Evolutionary conservation across 2,888 invertebrate species (phyloP).

Genomic region (Sycophila texana): DNA sequence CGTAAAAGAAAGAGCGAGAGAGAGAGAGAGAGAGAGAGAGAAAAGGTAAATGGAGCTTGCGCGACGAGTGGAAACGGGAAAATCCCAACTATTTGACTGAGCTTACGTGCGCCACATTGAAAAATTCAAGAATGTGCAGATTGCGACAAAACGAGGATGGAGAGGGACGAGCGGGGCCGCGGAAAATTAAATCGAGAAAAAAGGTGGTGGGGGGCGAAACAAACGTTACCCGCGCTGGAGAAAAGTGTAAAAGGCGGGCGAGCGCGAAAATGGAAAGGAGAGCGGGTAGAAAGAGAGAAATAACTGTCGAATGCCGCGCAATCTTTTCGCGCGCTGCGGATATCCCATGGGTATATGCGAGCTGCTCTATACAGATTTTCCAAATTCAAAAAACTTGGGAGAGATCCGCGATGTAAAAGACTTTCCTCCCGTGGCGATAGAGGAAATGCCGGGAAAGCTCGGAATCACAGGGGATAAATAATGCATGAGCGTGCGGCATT

Average conservation of each 20-base stretch:
- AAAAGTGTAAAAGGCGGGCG: too few relatives aligned
- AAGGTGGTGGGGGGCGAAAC: background rate
- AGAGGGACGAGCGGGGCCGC: constrained; percentile 12
- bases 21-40: constrained; percentile 3
- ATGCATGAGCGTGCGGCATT: constrained; percentile 31
- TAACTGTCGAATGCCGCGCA: constrained; percentile 39
- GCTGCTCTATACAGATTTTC: constrained; percentile 7
- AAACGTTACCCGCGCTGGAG: background rate
- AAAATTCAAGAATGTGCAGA: constrained; percentile 32
- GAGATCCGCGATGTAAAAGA: constrained; percentile 27
- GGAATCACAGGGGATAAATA: constrained; percentile 42
- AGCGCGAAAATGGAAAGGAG: background rate
- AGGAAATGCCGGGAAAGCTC: constrained; percentile 23
- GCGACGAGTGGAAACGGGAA: constrained; percentile 15
- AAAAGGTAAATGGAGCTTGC: background rate
- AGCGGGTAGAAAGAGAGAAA: constrained; percentile 6
- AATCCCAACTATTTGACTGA: constrained; percentile 43
- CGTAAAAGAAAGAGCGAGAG: constrained; percentile 1
- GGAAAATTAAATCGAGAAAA: constrained; percentile 12
- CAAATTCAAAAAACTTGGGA: constrained; percentile 28
- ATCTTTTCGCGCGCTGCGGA: constrained; percentile 20
- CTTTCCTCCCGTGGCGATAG: constrained; percentile 7
- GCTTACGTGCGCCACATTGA: constrained; percentile 25
- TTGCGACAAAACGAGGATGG: constrained; percentile 30
- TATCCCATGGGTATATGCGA: constrained; percentile 18